Evolutionary conservation across 1,140 invertebrate species (phyloP).

Genomic region (Drosophila simulans): DNA sequence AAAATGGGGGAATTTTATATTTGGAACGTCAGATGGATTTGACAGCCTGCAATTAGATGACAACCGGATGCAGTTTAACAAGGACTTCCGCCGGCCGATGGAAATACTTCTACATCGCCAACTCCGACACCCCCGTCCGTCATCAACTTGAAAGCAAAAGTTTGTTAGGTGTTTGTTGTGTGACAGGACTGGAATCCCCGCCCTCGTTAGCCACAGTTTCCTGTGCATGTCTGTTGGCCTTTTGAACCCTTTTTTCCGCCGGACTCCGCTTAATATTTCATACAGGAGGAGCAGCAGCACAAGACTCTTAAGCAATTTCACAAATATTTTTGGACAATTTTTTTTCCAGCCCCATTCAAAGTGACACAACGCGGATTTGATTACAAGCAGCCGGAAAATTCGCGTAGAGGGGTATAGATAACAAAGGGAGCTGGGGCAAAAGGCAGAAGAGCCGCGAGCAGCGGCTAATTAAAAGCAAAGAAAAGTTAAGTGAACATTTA

Average conservation of each 20-base stretch:
- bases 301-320: constrained; percentile 65
- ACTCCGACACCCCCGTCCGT: background rate
- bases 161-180: constrained; percentile 65
- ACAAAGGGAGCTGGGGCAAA: constrained; percentile 18
- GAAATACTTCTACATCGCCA: background rate
- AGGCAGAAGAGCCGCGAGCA: constrained; percentile 12
- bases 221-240: constrained; percentile 67
- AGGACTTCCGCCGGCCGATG: constrained; percentile 50
- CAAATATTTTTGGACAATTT: constrained; percentile 78
- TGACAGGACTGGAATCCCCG: constrained; percentile 45
- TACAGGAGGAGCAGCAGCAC: constrained; percentile 25
- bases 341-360: constrained; percentile 33
- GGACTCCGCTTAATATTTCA: constrained; percentile 65
- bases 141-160: constrained; percentile 78
- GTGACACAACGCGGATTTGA: constrained; percentile 78
- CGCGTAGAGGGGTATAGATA: constrained; percentile 29
- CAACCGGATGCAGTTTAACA: constrained; percentile 82
- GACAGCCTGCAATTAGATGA: constrained; percentile 63
- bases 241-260: constrained; percentile 62
- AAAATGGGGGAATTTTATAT: constrained; percentile 2
- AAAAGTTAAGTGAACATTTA: constrained; percentile 44
- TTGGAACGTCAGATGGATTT: constrained; percentile 2
- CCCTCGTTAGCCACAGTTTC: constrained; percentile 78
- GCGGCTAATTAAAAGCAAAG: constrained; percentile 80
- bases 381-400: constrained; percentile 52